Base-by-base conservation (phyloP, 1,140 invertebrate species). In the Andricus grossulariae region DNA sequence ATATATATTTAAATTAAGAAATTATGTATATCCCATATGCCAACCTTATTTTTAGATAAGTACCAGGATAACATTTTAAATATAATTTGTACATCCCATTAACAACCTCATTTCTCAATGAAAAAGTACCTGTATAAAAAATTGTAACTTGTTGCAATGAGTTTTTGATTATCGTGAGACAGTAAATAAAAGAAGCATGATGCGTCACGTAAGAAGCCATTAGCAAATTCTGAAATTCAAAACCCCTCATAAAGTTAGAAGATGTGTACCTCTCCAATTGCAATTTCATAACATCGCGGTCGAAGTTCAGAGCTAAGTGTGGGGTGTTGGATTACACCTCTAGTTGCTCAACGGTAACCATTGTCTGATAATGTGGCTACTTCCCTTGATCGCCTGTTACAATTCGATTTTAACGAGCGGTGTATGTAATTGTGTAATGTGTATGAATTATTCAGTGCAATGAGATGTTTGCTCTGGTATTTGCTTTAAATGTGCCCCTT, bases 281-380 rank as follows among this genome's bases (percentile, higher is more conserved):
- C 10, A 8, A 32, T 66, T 39, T 32, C 57, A 66, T 66, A 66
- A 66, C 21, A 66, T 39, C 13, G 25, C 25, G 57, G 57, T 66
- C 57, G 25, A 66, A 66, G 57, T 66, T 66, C 57, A 66, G 57
- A 66, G 21, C 21, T 66, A 66, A 66, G 32, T 66, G 57, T 66
- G 7, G 57, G 25, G 57, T 66, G 32, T 66, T 66, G 57, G 39
- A 66, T 66, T 66, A 32, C 16, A 66, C 15, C 57, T 66, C 25
- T 66, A 25, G 13, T 66, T 66, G 32, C 57, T 66, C 57, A 66
- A 66, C 57, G 25, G 57, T 66, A 66, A 66, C 25, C 57, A 66
- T 66, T 66, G 57, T 66, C 57, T 66, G 32, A 66, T 66, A 66
- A 66, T 39, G 57, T 66, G 32, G 57, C 15, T 32, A 19, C 57